Evolutionary conservation across 2,113 vertebrate genomes (phyloP).

Genomic region (Oenanthe oenanthe): DNA sequence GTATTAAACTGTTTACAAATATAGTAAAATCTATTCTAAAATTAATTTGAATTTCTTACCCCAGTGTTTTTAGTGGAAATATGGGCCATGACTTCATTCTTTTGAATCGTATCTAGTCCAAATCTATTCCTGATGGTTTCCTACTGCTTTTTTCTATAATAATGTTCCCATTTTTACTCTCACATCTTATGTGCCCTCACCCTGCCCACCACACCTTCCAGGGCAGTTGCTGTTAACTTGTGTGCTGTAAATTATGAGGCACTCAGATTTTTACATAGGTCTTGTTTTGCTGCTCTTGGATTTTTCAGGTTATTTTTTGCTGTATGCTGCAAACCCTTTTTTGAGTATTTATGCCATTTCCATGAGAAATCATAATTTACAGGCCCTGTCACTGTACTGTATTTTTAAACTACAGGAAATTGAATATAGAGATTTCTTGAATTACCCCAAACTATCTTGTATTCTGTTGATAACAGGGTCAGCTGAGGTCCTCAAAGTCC

Average conservation of each 20-base stretch:
- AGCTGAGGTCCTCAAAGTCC: background rate
- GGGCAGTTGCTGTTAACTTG: background rate
- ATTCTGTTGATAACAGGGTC: background rate
- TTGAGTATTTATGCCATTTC: background rate
- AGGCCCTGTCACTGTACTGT: background rate
- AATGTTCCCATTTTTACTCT: background rate
- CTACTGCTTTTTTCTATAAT: background rate
- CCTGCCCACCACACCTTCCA: accelerated
- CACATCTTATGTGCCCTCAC: accelerated
- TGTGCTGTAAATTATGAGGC: background rate
- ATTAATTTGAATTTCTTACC: background rate
- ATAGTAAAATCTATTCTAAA: background rate
- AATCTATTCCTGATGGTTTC: background rate
- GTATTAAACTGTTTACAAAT: background rate
- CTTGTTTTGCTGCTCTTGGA: background rate
- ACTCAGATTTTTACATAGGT: background rate
- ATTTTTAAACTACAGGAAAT: background rate
- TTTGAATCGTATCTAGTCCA: background rate
- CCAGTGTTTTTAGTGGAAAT: background rate
- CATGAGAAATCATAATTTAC: background rate
- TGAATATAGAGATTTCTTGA: background rate
- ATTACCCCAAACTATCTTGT: background rate
- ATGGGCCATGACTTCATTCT: background rate
- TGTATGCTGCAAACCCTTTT: background rate
- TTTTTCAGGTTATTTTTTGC: background rate